phyloP scores from a whole-genome alignment of 2,797 vertebrate genomes.

The Cynodonichthys magdalenae region DNA sequence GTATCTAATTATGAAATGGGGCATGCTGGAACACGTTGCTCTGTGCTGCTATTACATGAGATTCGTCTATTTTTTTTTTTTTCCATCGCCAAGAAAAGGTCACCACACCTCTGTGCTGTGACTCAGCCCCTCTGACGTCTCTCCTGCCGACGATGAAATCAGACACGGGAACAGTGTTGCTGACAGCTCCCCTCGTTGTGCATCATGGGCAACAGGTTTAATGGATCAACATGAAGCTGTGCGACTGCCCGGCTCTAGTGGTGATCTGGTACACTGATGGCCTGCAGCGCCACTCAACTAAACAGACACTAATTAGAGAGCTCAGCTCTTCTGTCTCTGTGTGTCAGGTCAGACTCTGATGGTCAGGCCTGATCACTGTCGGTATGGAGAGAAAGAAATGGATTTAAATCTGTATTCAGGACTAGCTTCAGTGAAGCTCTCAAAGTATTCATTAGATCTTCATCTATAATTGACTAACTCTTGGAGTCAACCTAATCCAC shows the following conservation, averaged over 20 bases:
- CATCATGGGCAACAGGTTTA: constrained; percentile 70
- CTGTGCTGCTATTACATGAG: constrained; percentile 28
- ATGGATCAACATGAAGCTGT: constrained; percentile 39
- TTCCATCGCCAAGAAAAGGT: constrained; percentile 46
- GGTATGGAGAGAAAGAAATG: constrained; percentile 4
- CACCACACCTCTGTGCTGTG: constrained; percentile 33
- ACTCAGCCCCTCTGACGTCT: constrained; percentile 49
- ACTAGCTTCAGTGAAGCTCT: no score
- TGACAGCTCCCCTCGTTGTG: constrained; percentile 51
- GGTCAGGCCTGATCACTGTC: constrained; percentile 11
- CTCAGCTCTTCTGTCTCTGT: constrained; percentile 10
- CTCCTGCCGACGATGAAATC: constrained; percentile 59
- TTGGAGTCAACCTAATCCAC: no score
- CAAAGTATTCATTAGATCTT: no score
- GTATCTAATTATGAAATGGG: constrained; percentile 47
- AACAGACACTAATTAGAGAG: constrained; percentile 41
- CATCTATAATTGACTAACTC: no score
- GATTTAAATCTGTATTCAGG: background rate
- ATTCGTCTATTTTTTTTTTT: constrained; percentile 24
- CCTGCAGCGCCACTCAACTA: constrained; percentile 31
- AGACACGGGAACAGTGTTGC: constrained; percentile 47
- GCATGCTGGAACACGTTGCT: constrained; percentile 46
- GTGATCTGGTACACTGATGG: constrained; percentile 33
- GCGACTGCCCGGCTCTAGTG: constrained; percentile 21
- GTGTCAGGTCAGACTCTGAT: constrained; percentile 17